Conservation (phyloP, 2,113 vertebrate species). For the Meleagris gallopavo region DNA sequence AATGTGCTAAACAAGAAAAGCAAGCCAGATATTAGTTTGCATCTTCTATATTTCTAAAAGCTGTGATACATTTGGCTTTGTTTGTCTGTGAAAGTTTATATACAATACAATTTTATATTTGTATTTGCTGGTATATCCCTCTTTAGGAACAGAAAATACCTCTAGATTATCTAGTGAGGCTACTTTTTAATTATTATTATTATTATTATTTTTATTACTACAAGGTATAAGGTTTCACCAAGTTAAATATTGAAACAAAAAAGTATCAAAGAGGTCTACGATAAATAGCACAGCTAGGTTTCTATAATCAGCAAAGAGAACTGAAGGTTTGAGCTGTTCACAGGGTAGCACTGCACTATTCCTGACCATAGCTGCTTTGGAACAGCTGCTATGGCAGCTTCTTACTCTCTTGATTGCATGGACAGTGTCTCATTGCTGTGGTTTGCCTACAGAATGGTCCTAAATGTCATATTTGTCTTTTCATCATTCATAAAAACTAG, state of each 20-base stretch:
- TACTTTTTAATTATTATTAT: background rate
- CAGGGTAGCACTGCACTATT: background rate
- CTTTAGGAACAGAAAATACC: background rate
- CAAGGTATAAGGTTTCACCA: background rate
- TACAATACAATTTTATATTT: background rate
- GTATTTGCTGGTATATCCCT: background rate
- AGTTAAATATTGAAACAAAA: background rate
- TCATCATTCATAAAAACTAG: background rate
- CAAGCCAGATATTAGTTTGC: background rate
- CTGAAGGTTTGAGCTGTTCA: background rate
- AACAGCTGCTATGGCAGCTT: background rate
- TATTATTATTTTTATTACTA: background rate
- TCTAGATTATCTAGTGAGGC: background rate
- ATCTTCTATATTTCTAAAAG: background rate
- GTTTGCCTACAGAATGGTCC: background rate
- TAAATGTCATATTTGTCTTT: background rate
- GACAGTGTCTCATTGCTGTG: background rate
- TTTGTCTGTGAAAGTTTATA: background rate
- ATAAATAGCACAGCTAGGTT: background rate
- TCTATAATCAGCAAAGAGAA: background rate
- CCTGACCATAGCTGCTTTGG: background rate
- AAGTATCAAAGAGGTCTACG: background rate
- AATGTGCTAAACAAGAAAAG: background rate
- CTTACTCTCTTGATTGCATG: no score
- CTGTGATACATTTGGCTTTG: background rate